Conservation (phyloP, 37 sponge, comb jelly and placozoan species). For the Hexactinellida sp. region DNA sequence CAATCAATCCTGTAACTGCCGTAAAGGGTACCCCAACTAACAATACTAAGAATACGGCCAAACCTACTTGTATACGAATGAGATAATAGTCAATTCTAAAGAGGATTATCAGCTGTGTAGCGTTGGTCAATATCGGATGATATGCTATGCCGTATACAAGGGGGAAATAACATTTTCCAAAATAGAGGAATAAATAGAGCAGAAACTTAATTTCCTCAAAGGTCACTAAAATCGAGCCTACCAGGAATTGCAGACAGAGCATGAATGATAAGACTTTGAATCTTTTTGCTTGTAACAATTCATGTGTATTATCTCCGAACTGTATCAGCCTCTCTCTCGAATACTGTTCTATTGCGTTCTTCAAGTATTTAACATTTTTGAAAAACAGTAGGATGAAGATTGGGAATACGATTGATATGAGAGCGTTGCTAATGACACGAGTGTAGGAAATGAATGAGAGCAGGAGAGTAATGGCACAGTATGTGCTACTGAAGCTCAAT, state of each 20-base stretch:
- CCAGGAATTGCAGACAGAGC: not conserved
- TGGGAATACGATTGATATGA: not conserved
- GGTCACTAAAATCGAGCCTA: not conserved
- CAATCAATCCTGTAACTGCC: too few species aligned
- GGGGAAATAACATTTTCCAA: not conserved
- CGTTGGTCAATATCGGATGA: not conserved
- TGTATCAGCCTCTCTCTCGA: not conserved
- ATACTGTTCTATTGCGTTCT: not conserved
- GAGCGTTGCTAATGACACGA: too few species aligned
- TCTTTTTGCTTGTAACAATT: not conserved
- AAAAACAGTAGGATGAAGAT: not conserved
- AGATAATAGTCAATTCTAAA: not conserved
- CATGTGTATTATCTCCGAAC: not conserved
- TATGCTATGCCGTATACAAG: not conserved
- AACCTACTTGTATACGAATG: too few species aligned
- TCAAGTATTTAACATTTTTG: not conserved
- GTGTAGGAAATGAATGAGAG: too few species aligned
- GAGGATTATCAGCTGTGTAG: not conserved
- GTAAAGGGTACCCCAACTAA: too few species aligned
- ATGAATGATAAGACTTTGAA: not conserved
- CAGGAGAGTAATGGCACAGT: too few species aligned
- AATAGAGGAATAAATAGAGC: not conserved
- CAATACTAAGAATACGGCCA: too few species aligned
- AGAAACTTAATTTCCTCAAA: not conserved
- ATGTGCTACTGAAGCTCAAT: too few species aligned